phyloP scores from a whole-genome alignment of 53 echinoderm and acorn worm genomes.

The Arbacia lixula region DNA sequence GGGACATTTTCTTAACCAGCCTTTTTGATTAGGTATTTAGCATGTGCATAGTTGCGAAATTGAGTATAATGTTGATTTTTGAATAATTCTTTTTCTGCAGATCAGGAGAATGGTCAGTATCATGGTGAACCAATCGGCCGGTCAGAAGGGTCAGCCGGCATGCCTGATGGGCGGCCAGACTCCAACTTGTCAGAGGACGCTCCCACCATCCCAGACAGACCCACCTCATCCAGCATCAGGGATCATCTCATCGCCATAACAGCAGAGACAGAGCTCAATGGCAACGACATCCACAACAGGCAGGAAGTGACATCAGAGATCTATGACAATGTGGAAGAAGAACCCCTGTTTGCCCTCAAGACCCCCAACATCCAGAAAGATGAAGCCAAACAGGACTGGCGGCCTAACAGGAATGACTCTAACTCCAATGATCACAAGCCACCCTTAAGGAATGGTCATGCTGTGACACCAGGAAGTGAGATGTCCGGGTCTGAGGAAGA shows the following conservation, averaged over 20 bases:
- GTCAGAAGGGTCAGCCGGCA: constrained; percentile 30
- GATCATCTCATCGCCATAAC: constrained; percentile 67
- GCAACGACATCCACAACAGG: constrained; percentile 37
- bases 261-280: constrained; percentile 49
- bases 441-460: constrained; percentile 8
- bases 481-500: constrained; percentile 57
- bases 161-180: constrained; percentile 48
- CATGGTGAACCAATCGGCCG: constrained; percentile 9
- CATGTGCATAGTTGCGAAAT: no score
- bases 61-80: no score
- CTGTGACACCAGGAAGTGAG: constrained; percentile 51
- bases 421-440: background rate
- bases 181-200: constrained; percentile 62
- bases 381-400: constrained; percentile 36
- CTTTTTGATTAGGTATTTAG: no score
- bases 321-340: constrained; percentile 46
- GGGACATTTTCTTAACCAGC: no score
- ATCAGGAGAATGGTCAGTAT: constrained; percentile 55
- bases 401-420: constrained; percentile 45
- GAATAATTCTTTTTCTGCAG: background rate
- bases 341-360: constrained; percentile 9
- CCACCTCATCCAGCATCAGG: constrained; percentile 76
- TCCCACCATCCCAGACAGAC: constrained; percentile 69
- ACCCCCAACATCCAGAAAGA: background rate
- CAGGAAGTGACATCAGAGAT: constrained; percentile 35